Evolutionary conservation across 1,140 invertebrate genomes (phyloP).

Genomic region (Drosophila miranda): DNA sequence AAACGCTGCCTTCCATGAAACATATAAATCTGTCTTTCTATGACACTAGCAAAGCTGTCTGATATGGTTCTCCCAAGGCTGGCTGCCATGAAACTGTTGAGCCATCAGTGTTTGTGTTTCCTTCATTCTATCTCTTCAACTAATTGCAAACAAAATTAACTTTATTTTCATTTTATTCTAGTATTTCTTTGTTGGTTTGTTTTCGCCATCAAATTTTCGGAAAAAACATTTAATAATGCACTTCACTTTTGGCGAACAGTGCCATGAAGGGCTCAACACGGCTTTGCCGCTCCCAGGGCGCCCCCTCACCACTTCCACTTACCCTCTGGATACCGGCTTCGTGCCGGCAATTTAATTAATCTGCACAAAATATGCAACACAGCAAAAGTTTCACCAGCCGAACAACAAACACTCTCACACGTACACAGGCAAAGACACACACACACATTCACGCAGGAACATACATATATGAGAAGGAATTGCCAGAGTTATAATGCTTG

Average conservation of each 20-base stretch:
- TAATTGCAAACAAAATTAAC: constrained; percentile 43
- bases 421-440: constrained; percentile 7
- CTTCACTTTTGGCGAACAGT: constrained; percentile 48
- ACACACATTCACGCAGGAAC: constrained; percentile 24
- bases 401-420: constrained; percentile 25
- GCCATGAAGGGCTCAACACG: constrained; percentile 29
- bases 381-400: constrained; percentile 70
- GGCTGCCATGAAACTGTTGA: no score
- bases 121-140: constrained; percentile 23
- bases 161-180: constrained; percentile 6
- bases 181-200: constrained; percentile 34
- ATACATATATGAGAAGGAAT: constrained; percentile 36
- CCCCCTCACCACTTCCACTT: background rate
- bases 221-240: constrained; percentile 58
- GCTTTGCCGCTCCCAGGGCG: background rate
- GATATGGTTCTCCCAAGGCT: no score
- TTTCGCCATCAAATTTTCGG: constrained; percentile 44
- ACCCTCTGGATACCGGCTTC: constrained; percentile 39
- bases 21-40: no score
- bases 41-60: no score
- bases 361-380: constrained; percentile 77
- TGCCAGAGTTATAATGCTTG: constrained; percentile 68
- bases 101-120: no score
- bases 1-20: no score
- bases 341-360: constrained; percentile 77